Percentiles rank a stretch among this genome's conserved stretches.
Evolutionary conservation across 1,140 invertebrate species (phyloP).

Genomic region (Whitmania pigra): DNA sequence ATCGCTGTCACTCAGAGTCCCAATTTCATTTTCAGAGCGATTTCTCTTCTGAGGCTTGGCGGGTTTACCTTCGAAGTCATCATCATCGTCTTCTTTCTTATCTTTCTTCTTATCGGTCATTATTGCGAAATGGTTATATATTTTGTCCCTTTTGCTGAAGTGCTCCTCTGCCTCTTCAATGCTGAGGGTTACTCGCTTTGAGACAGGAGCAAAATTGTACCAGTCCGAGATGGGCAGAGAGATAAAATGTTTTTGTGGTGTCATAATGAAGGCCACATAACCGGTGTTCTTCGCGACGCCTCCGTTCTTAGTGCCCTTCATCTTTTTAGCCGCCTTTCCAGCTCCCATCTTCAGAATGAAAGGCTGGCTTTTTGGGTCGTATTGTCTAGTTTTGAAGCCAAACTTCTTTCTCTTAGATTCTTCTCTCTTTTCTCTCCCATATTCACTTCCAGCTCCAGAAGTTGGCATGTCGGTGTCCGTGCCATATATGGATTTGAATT

Average conservation of each 20-base stretch:
- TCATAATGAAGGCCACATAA: conserved; percentile 91
- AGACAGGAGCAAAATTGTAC: conserved; percentile 75
- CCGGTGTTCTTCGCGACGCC: conserved; percentile 85
- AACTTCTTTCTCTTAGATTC: conserved; percentile 84
- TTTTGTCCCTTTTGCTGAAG: conserved; percentile 55
- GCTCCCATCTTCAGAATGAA: conserved; percentile 77
- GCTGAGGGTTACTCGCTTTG: conserved; percentile 77
- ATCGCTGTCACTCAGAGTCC: conserved; percentile 63
- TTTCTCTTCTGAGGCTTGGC: conserved; percentile 29
- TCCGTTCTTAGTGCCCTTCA: conserved; percentile 75
- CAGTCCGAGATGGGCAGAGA: conserved; percentile 87
- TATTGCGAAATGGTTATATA: too few relatives aligned
- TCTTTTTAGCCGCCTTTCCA: conserved; percentile 81
- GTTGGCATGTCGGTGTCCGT: conserved; percentile 71
- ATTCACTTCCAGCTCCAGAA: conserved; percentile 53
- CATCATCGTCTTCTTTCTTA: conserved; percentile 65
- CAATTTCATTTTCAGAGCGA: conserved; percentile 31
- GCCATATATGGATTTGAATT: conserved; percentile 58
- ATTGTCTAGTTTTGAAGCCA: conserved; percentile 72
- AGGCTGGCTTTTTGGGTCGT: conserved; percentile 81
- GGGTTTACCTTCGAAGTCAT: conserved; percentile 51
- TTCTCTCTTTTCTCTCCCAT: conserved; percentile 69
- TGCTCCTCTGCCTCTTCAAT: conserved; percentile 93
- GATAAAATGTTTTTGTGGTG: conserved; percentile 80
- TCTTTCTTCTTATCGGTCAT: conserved; percentile 60